Evolutionary conservation across 2,797 vertebrate genomes (phyloP), one percentile per base, ranked within the genome.

Genomic region (Fundulus diaphanus): DNA sequence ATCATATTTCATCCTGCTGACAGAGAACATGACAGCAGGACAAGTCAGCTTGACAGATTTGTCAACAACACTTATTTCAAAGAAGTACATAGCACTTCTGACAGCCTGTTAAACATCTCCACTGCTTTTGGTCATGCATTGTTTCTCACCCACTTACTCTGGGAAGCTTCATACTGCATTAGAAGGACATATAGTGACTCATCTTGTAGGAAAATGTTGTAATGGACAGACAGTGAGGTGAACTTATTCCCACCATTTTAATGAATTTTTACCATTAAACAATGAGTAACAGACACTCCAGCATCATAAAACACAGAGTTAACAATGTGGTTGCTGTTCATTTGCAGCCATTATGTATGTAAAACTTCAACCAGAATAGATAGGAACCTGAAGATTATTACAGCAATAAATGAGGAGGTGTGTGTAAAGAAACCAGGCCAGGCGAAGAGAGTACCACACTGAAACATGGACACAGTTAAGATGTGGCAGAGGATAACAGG

Each of bases 61-160:
- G 75, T 81, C 88, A 84, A 76, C 83, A 80, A 81, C 80, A 84
- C 78, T 82, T 63, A 31, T 68, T 82, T 82, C 68, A 72, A 82
- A 82, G 70, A 82, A 82, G 70, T 65, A 86, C 75, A 80, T 74
- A 74, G 48, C 77, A 78, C 81, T 83, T 85, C 73, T 82, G 76
- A 85, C 72, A 66, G 68, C 0, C 57, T 84, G 79, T 72, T 78
- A 69, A 88, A 81, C 59, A 78, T 73, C 77, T 76, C 40, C 49
- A 73, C 48, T 80, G 44, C 29, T 70, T 71, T 76, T 49, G 5
- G 61, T 54, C 59, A n/a, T 40, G 61, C 52, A 79, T 81, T 73
- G 48, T 76, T 83, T 69, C 42, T 82, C 63, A 70, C 40, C 72
- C 57, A 81, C 76, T 52, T 51, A 67, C 76, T 68, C 22, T 54